phyloP scores from a whole-genome alignment of 2,888 invertebrate species.

The Oscheius sp. region DNA sequence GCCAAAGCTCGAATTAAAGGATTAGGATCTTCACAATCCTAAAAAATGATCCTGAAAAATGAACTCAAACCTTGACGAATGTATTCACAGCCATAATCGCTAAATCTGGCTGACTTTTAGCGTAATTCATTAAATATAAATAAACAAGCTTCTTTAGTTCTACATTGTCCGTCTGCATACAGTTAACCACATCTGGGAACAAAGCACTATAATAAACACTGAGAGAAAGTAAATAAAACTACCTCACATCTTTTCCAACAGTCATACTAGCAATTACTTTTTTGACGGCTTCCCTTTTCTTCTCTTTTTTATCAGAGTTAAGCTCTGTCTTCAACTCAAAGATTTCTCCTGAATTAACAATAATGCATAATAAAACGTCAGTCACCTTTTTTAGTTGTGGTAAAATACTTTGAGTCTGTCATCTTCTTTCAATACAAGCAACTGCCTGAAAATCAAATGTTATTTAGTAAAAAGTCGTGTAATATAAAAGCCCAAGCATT shows the following conservation, averaged over 20 bases:
- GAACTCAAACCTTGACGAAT: slow-evolving; percentile 87
- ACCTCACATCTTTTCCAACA: slow-evolving; percentile 94
- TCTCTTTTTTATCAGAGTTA: slow-evolving; percentile 97
- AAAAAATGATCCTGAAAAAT: slow-evolving; percentile 41
- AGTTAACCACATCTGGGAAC: slow-evolving; percentile 99
- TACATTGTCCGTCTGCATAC: slow-evolving; percentile 99
- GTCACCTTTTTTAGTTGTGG: slow-evolving; percentile 92
- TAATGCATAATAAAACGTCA: neutral
- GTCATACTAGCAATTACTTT: slow-evolving; percentile 99
- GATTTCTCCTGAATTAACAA: slow-evolving; percentile 81
- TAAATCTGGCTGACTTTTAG: slow-evolving; percentile 99
- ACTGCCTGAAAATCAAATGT: too few species aligned
- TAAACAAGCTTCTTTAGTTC: slow-evolving; percentile 98
- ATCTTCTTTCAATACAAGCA: slow-evolving; percentile 77
- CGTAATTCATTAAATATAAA: slow-evolving; percentile 98
- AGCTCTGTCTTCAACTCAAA: slow-evolving; percentile 98
- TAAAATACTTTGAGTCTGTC: slow-evolving; percentile 99
- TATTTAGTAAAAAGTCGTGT: too few species aligned
- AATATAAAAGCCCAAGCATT: too few species aligned
- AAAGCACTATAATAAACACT: slow-evolving; percentile 77
- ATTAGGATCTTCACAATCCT: slow-evolving; percentile 99
- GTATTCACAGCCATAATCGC: slow-evolving; percentile 99
- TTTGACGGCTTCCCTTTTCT: slow-evolving; percentile 98
- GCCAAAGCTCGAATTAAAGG: slow-evolving; percentile 96
- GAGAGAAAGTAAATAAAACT: slow-evolving; percentile 7